phyloP scores from a whole-genome alignment of 2,797 vertebrate species.

The Darevskia mixta region DNA sequence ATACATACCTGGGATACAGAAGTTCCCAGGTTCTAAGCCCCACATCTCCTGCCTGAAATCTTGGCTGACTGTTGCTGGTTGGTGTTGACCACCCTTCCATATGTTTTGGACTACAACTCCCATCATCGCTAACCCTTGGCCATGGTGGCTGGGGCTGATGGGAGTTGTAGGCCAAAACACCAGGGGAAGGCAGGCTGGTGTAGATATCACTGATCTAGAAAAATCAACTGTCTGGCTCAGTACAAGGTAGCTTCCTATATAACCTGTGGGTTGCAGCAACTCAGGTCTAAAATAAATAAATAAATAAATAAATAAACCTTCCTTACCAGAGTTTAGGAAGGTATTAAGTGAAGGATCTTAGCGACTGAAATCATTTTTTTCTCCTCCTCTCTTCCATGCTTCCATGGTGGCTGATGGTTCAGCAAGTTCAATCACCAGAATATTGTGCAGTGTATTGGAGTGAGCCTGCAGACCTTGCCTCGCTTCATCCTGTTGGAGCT shows the following conservation, averaged over 20 bases:
- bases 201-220: neutral
- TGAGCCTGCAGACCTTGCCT: conserved; percentile 89
- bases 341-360: neutral
- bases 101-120: too few relatives aligned
- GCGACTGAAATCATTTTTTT: too few relatives aligned
- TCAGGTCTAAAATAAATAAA: neutral
- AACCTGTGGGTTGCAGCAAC: neutral
- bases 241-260: neutral
- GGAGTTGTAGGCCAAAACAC: too few relatives aligned
- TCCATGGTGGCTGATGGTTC: conserved; percentile 39
- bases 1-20: too few relatives aligned
- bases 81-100: too few relatives aligned
- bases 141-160: too few relatives aligned
- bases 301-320: too few relatives aligned
- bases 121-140: too few relatives aligned
- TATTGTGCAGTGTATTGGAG: conserved; percentile 90
- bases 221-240: neutral
- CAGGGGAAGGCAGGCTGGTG: neutral
- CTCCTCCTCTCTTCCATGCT: conserved; percentile 16
- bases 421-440: conserved; percentile 95
- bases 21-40: too few relatives aligned
- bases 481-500: conserved; percentile 94
- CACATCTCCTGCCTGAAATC: too few relatives aligned
- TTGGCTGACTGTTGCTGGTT: too few relatives aligned
- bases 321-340: conserved; percentile 2